Conservation (phyloP, 1,140 invertebrate species). For the Penaeus vannamei region DNA sequence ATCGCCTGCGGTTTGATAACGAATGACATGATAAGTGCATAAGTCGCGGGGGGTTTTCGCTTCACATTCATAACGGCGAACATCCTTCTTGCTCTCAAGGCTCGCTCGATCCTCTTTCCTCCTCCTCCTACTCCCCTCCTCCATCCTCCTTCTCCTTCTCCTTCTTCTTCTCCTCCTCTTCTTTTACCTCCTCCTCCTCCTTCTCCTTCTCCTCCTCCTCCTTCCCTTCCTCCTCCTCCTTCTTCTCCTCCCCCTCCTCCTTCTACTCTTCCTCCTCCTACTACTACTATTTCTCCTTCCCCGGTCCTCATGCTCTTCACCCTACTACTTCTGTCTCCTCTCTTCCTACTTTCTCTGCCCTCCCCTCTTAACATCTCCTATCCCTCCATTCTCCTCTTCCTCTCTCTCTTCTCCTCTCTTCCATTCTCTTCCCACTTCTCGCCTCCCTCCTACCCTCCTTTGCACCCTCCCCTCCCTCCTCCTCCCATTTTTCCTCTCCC, state of each 20-base stretch:
- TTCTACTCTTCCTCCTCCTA: not conserved
- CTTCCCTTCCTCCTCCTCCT: not conserved
- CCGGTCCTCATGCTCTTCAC: too few species aligned
- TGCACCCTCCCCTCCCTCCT: not conserved
- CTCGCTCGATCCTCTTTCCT: too few species aligned
- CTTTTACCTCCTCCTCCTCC: not conserved
- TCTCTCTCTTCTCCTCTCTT: not conserved
- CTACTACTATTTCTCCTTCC: not conserved
- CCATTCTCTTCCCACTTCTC: not conserved
- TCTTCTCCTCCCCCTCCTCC: not conserved
- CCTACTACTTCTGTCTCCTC: too few species aligned
- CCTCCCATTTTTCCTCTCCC: too few species aligned
- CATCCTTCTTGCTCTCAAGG: too few species aligned
- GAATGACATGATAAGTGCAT: too few species aligned
- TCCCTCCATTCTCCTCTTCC: not conserved
- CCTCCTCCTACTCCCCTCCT: too few species aligned
- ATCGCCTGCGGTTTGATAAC: too few species aligned
- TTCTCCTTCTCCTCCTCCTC: not conserved
- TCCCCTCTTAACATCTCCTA: not conserved
- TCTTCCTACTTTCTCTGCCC: not conserved
- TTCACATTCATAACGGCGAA: too few species aligned
- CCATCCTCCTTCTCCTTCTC: not conserved
- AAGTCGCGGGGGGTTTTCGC: too few species aligned
- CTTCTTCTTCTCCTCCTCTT: not conserved
- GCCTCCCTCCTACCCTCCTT: too few species aligned